Evolutionary conservation across 2,797 vertebrate species (phyloP).

Genomic region (Onychomys leucogaster): DNA sequence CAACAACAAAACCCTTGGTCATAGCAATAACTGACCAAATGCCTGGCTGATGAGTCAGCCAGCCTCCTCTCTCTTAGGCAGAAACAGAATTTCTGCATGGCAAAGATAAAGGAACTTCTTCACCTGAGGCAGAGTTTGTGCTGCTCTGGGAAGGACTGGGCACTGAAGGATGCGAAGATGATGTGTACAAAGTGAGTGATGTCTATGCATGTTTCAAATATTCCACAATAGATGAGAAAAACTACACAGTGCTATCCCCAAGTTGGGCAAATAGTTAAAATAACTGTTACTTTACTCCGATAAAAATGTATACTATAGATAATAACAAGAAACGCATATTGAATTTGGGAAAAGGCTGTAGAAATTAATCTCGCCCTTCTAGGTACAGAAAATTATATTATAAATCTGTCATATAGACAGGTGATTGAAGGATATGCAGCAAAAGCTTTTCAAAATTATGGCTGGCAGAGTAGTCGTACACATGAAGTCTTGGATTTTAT

Average conservation of each 20-base stretch:
- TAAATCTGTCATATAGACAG: not conserved
- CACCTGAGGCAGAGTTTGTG: not conserved
- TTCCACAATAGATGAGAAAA: not conserved
- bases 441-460: not conserved
- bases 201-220: not conserved
- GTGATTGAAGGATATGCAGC: not conserved
- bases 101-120: constrained; percentile 4
- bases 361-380: not conserved
- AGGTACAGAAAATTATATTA: not conserved
- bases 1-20: not conserved
- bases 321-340: constrained; percentile 27
- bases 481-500: not conserved
- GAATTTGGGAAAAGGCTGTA: not conserved
- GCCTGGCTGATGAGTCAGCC: not conserved
- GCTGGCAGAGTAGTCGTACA: not conserved
- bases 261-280: not conserved
- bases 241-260: not conserved
- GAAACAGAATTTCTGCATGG: not conserved
- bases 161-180: not conserved
- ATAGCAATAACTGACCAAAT: not conserved
- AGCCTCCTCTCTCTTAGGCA: not conserved
- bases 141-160: not conserved
- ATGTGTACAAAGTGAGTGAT: not conserved
- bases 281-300: not conserved
- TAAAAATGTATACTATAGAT: constrained; percentile 8